phyloP scores from a whole-genome alignment of 1,140 invertebrate genomes.

The Vanessa tameamea region DNA sequence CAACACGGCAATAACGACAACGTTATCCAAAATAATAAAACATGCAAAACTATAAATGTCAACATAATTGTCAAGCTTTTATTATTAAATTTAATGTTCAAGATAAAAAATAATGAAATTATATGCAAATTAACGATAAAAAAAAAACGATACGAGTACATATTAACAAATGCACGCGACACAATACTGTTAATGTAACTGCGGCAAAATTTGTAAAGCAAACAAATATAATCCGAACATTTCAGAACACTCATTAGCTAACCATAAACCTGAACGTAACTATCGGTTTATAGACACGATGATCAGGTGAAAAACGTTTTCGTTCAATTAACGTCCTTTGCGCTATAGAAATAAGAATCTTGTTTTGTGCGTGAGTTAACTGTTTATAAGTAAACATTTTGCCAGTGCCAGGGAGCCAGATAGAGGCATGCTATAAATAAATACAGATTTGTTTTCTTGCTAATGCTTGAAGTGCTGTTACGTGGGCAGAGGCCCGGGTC shows the following conservation, averaged over 20 bases:
- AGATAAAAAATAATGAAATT: too few relatives aligned
- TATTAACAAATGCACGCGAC: background rate
- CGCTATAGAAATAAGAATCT: background rate
- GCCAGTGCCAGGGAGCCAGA: constrained; percentile 39
- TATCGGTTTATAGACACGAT: constrained; percentile 27
- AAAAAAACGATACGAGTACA: background rate
- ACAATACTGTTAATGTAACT: constrained; percentile 1
- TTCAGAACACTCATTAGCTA: constrained; percentile 38
- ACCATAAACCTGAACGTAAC: constrained; percentile 38
- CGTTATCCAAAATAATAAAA: too few relatives aligned
- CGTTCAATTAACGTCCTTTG: constrained; percentile 9
- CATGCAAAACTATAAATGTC: too few relatives aligned
- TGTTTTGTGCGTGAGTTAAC: constrained; percentile 22
- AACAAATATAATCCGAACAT: constrained; percentile 21
- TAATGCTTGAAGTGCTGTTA: constrained; percentile 43
- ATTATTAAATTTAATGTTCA: too few relatives aligned
- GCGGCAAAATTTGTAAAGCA: constrained; percentile 23
- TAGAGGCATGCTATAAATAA: constrained; percentile 48
- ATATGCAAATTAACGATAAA: too few relatives aligned
- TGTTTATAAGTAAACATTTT: constrained; percentile 42
- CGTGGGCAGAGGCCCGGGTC: constrained; percentile 43
- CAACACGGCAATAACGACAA: too few relatives aligned
- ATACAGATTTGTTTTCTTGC: constrained; percentile 42
- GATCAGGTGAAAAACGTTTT: constrained; percentile 9
- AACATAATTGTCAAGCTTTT: too few relatives aligned